phyloP scores from a whole-genome alignment of 2,888 invertebrate species.

The Tricholauxania praeusta region DNA sequence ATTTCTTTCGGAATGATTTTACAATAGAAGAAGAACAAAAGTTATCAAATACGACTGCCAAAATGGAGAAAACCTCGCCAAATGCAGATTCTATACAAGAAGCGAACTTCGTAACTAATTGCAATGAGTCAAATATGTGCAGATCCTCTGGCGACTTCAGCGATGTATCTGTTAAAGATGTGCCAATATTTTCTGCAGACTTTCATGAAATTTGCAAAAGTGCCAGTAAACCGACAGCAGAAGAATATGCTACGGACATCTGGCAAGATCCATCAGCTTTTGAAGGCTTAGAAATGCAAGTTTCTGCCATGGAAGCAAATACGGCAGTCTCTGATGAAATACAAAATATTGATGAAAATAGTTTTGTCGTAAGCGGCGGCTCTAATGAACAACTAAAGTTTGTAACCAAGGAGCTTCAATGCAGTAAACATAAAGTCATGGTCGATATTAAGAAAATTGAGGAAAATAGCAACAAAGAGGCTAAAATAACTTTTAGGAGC shows the following conservation, averaged over 20 bases:
- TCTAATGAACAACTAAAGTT: neutral
- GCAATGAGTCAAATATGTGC: neutral
- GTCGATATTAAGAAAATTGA: no score
- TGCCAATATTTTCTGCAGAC: constrained; percentile 58
- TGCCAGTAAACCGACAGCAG: neutral
- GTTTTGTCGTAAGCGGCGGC: constrained; percentile 51
- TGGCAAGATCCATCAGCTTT: constrained; percentile 44
- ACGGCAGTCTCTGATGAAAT: constrained; percentile 39
- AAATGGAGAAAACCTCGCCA: constrained; percentile 37
- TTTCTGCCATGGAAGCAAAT: constrained; percentile 13
- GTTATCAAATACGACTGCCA: neutral
- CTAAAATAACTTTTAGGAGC: constrained; percentile 12
- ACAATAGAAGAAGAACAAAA: constrained; percentile 39
- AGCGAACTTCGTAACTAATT: constrained; percentile 44
- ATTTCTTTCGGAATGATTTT: constrained; percentile 62
- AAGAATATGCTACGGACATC: constrained; percentile 33
- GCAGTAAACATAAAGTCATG: constrained; percentile 15
- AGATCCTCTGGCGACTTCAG: constrained; percentile 27
- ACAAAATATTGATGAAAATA: constrained; percentile 56
- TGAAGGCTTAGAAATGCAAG: constrained; percentile 13
- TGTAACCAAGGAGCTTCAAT: neutral
- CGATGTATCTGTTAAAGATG: constrained; percentile 44
- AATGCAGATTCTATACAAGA: constrained; percentile 54
- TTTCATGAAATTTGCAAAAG: constrained; percentile 46
- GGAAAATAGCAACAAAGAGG: no score